Percentiles rank a stretch among this genome's conserved stretches.
These are phyloP conservation scores for Sepiola atlantica DNA, from an alignment of 2,888 invertebrate species.

Conservation along the genomic window DNA sequence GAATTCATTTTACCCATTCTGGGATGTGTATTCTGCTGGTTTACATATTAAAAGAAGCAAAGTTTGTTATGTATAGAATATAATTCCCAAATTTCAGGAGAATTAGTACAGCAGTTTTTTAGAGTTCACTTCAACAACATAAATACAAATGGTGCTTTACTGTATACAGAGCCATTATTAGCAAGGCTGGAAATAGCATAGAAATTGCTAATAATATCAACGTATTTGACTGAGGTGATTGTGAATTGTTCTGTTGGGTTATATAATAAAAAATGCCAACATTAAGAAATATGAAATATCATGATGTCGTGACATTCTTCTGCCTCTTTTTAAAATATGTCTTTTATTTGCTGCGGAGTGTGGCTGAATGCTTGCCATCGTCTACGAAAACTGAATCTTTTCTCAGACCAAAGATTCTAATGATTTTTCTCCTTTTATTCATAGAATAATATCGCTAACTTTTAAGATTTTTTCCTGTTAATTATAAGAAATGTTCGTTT, in stretches of 20 bases:
- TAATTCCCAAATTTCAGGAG: too few relatives aligned
- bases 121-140: too few relatives aligned
- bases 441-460: neutral
- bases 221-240: neutral
- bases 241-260: neutral
- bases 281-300: neutral
- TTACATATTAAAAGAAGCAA: too few relatives aligned
- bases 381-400: neutral
- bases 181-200: neutral
- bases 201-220: neutral
- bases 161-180: neutral
- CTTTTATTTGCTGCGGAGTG: neutral
- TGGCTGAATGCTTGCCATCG: neutral
- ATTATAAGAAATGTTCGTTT: neutral
- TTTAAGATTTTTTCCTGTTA: neutral
- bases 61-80: too few relatives aligned
- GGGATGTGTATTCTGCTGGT: too few relatives aligned
- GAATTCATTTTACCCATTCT: too few relatives aligned
- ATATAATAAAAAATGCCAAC: neutral
- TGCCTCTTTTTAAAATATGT: neutral
- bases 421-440: neutral
- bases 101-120: too few relatives aligned
- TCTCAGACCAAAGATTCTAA: neutral
- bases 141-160: too few relatives aligned
- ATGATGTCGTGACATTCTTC: slow-evolving; percentile 17